phyloP scores from a whole-genome alignment of 2,888 invertebrate species.

The Camponotus fellah region DNA sequence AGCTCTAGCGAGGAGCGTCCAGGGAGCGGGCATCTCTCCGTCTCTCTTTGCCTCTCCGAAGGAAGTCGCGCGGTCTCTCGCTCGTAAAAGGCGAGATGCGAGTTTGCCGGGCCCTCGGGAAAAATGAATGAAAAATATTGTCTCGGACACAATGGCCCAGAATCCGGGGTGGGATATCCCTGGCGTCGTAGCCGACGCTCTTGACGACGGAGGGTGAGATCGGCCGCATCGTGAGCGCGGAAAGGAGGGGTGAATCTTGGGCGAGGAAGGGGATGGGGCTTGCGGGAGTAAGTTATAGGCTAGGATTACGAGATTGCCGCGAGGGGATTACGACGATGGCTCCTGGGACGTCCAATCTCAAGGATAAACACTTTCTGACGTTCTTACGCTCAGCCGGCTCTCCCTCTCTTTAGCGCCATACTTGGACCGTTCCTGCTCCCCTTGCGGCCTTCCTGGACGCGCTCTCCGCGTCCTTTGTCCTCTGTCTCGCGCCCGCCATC shows the following conservation, averaged over 20 bases:
- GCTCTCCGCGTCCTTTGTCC: constrained; percentile 39
- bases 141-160: constrained; percentile 76
- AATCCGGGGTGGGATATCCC: constrained; percentile 74
- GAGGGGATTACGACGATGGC: constrained; percentile 85
- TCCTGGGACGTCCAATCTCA: constrained; percentile 85
- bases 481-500: constrained; percentile 45
- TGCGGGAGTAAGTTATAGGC: constrained; percentile 82
- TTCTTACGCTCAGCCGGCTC: constrained; percentile 74
- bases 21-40: constrained; percentile 32
- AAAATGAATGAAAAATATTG: constrained; percentile 81
- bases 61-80: constrained; percentile 38
- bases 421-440: constrained; percentile 56
- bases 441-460: constrained; percentile 36
- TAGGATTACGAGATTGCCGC: constrained; percentile 85
- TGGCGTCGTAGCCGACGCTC: constrained; percentile 52
- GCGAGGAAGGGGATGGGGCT: constrained; percentile 42
- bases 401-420: constrained; percentile 61
- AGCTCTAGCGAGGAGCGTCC: constrained; percentile 50
- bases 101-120: constrained; percentile 58
- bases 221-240: constrained; percentile 31
- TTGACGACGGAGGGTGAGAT: constrained; percentile 56
- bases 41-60: not conserved
- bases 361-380: constrained; percentile 85
- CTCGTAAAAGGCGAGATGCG: constrained; percentile 37
- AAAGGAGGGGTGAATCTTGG: constrained; percentile 23